Percentiles rank a stretch among this genome's conserved stretches.
Evolutionary conservation across 2,888 invertebrate genomes (phyloP).

Genomic region (Drosophila setosimentum): DNA sequence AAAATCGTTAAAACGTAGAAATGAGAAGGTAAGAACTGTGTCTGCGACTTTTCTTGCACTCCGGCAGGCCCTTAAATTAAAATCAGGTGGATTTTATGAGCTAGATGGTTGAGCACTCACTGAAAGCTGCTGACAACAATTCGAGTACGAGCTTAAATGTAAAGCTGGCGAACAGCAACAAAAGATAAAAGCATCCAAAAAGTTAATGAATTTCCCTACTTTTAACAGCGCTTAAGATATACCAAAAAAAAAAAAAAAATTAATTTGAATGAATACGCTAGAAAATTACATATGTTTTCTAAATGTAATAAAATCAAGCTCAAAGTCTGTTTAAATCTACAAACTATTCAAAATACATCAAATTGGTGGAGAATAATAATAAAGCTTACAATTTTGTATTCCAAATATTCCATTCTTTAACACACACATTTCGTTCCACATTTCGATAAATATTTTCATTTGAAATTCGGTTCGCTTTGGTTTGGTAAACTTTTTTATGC

Average conservation of each 20-base stretch:
- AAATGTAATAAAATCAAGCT: background rate
- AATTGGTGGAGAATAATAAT: background rate
- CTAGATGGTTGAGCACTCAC: slow-evolving; percentile 23
- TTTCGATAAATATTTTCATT: slow-evolving; percentile 2
- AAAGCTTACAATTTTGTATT: background rate
- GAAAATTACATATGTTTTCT: background rate
- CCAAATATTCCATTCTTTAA: background rate
- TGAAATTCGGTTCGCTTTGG: background rate
- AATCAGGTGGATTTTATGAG: slow-evolving; percentile 35
- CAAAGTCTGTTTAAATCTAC: background rate
- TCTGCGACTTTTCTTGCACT: slow-evolving; percentile 11
- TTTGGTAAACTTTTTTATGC: slow-evolving; percentile 13
- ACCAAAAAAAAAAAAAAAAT: too few species aligned
- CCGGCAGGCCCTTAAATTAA: slow-evolving; percentile 16
- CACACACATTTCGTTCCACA: background rate
- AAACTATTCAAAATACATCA: background rate
- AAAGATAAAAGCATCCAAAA: background rate
- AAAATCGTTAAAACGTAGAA: slow-evolving; percentile 58
- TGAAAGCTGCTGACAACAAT: slow-evolving; percentile 9
- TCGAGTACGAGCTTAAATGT: background rate
- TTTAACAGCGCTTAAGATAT: background rate
- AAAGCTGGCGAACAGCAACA: background rate
- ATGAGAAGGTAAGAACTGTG: slow-evolving; percentile 9
- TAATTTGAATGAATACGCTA: background rate
- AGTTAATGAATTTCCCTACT: background rate